phyloP scores from a whole-genome alignment of 2,113 vertebrate species.

The Riparia riparia region DNA sequence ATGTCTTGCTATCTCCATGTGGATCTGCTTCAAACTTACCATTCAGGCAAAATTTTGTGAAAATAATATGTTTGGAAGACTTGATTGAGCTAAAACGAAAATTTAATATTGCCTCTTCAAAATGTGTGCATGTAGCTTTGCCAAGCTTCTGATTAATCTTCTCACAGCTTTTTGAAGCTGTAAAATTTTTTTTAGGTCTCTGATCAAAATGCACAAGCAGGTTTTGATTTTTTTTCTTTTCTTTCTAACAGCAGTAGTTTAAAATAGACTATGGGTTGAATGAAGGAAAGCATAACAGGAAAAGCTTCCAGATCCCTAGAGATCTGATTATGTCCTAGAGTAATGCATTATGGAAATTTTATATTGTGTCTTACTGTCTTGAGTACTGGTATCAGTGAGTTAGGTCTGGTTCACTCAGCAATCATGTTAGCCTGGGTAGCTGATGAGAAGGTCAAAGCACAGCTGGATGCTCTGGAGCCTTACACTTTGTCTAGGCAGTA shows the following conservation, averaged over 20 bases:
- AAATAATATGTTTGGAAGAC: not conserved
- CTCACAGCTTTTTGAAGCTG: not conserved
- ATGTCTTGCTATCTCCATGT: not conserved
- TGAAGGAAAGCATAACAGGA: not conserved
- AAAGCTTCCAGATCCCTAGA: not conserved
- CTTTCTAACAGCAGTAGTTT: not conserved
- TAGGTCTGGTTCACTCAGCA: not conserved
- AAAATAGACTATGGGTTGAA: not conserved
- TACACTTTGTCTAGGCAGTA: not conserved
- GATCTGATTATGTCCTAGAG: not conserved
- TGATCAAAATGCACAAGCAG: constrained; percentile 5
- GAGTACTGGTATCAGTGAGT: not conserved
- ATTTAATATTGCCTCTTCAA: not conserved
- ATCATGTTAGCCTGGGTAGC: not conserved
- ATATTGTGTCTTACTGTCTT: not conserved
- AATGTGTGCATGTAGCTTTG: not conserved
- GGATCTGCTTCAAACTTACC: not conserved
- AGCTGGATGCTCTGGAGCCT: not conserved
- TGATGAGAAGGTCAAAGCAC: not conserved
- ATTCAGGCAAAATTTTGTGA: not conserved
- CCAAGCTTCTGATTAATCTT: not conserved
- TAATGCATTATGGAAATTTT: not conserved
- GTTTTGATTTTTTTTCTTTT: not conserved
- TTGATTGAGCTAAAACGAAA: not conserved
- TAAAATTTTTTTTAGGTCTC: not conserved